Evolutionary conservation across 2,888 invertebrate genomes (phyloP), one percentile per base, ranked within the genome.

Genomic region (Drosophila gaucha): DNA sequence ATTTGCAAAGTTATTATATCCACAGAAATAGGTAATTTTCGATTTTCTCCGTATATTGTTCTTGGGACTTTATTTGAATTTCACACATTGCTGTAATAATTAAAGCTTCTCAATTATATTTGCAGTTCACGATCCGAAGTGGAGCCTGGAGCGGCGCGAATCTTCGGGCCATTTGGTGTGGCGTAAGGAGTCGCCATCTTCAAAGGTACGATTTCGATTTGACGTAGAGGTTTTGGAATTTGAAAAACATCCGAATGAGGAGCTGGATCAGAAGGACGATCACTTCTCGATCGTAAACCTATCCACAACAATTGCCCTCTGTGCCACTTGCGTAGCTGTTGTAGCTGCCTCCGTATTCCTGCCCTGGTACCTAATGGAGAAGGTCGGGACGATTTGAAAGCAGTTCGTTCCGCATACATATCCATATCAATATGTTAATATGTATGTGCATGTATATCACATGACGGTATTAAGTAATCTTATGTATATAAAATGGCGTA

Each of bases 201-300:
- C 92, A 2, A 91, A 90, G 69, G 92, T 92, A n/a, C 91, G 92
- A 33, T 92, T 92, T 74, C 91, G 92, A 18, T 92, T 91, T 56
- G 92, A 92, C 52, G 92, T 92, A 28, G 92, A 92, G 71, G 92
- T 92, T 12, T 60, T 92, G 38, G 92, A 92, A 79, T 92, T 90
- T 55, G 91, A 90, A 63, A 91, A 91, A 56, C 89, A 91, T 75
- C 91, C 92, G 2, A 90, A 91, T 12, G 92, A 92, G 73, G 90
- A 92, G 55, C 58, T 85, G 26, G 84, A 89, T 35, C 78, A 83
- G 10, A 72, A 78, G 12, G 68, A 74, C 14, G 75, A 79, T 0
- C 79, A 82, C 14, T 85, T 89, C 36, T 88, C 88, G 2, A 68
- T 87, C 2, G 77, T 86, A 44, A 88, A 80, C 57, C 74, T 91